Base-by-base conservation (phyloP, 2,888 invertebrate species). In the Nowickia ferox region DNA sequence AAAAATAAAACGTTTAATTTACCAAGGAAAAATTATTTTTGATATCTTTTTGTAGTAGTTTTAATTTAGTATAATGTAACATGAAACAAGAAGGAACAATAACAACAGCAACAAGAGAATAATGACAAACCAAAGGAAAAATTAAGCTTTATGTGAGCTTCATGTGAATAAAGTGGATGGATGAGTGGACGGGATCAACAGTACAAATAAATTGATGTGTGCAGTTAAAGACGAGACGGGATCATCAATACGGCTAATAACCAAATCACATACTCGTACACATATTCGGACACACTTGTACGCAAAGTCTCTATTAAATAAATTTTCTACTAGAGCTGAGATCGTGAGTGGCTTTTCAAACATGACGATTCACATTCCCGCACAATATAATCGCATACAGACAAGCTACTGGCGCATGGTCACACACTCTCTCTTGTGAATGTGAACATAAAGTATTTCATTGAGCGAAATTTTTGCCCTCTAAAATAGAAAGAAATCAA, bases 171-270 rank as follows among this genome's bases (percentile, higher is more conserved):
- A 48, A 42, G 30, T 57, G 68, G 53, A 17, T 57, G 68, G 53
- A 61, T 42, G 51, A 44, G 71, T 55, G 30, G 53, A 82, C 72
- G 65, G 38, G 57, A 71, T 83, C 63, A 77, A 55, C 69, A 55
- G 22, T 13, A 57, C 22, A 40, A 72, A 57, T 77, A 77, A 72
- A 44, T 77, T 61, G 68, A 84, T 72, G 44, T 61, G 57, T 53
- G 46, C 71, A 65, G 48, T 65, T 71, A 59, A 55, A 40, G 46
- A 77, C 55, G 46, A 59, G 48, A 77, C 57, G 72, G 65, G 76
- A 83, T 83, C 83, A 77, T 77, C 72, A 75, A 75, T 69, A 77
- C 51, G 71, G 63, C 15, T 65, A 83, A 83, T 65, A 71, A 76
- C 42, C 51, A 65, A 82, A 55, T 75, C 75, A 69, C 38, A 42